Evolutionary conservation across 2,888 invertebrate genomes (phyloP).

Genomic region (Drosophila barbarae): DNA sequence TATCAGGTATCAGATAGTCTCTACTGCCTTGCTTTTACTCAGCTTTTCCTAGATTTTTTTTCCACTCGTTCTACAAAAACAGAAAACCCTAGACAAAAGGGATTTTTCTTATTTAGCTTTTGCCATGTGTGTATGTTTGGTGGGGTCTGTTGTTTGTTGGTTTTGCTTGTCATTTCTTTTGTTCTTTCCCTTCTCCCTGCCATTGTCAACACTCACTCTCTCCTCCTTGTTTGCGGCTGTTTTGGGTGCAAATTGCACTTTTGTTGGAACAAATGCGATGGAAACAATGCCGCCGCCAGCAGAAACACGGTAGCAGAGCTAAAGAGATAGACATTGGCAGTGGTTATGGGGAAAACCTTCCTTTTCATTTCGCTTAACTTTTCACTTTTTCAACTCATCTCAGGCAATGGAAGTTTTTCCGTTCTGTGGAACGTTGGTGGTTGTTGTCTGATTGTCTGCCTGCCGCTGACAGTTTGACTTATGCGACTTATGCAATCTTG

Average conservation of each 20-base stretch:
- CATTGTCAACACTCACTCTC: constrained; percentile 71
- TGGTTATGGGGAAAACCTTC: constrained; percentile 40
- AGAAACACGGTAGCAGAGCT: constrained; percentile 45
- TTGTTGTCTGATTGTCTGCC: constrained; percentile 43
- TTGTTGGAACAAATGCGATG: constrained; percentile 70
- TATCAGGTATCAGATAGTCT: not conserved
- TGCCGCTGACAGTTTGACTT: constrained; percentile 71
- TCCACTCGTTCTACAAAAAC: constrained; percentile 51
- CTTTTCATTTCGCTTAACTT: constrained; percentile 64
- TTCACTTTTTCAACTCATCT: constrained; percentile 58
- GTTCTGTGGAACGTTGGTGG: constrained; percentile 5
- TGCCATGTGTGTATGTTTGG: constrained; percentile 47
- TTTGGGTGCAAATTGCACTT: constrained; percentile 74
- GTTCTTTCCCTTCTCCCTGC: constrained; percentile 36
- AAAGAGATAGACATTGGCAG: constrained; percentile 13
- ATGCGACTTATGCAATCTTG: constrained; percentile 56
- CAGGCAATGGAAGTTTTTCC: constrained; percentile 7
- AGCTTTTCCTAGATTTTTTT: constrained; percentile 60
- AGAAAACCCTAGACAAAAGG: constrained; percentile 56
- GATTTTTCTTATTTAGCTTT: constrained; percentile 58
- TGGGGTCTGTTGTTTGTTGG: constrained; percentile 21
- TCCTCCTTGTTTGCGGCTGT: constrained; percentile 54
- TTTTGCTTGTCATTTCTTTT: constrained; percentile 52
- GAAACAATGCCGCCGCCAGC: constrained; percentile 66
- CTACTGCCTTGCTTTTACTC: not conserved